Conservation (phyloP, 2,113 vertebrate genomes). For the Aythya baeri region DNA sequence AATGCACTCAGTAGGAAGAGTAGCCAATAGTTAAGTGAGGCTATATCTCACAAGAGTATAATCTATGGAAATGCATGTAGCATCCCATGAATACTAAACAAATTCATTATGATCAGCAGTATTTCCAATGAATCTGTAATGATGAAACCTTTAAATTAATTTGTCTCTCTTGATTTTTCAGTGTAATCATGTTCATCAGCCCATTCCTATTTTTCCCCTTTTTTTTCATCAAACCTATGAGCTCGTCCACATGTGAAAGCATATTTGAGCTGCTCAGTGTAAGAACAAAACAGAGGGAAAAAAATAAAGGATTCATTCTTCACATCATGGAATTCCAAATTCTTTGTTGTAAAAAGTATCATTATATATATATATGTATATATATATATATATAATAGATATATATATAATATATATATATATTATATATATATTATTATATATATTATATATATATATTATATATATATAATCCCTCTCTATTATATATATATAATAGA, state of each 20-base stretch:
- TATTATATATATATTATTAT: too few species aligned
- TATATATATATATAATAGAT: too few species aligned
- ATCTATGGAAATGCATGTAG: conserved; percentile 28
- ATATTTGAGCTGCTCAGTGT: not conserved
- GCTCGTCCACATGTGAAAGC: not conserved
- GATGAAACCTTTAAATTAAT: conserved; percentile 29
- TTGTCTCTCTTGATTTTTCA: conserved; percentile 15
- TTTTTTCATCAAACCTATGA: not conserved
- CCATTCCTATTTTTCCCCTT: not conserved
- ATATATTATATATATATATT: too few species aligned
- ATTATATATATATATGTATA: too few species aligned
- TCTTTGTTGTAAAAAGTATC: not conserved
- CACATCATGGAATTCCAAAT: not conserved
- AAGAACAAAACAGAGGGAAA: not conserved
- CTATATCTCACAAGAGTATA: conserved; percentile 12
- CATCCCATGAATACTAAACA: conserved; percentile 20
- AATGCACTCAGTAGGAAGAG: not conserved
- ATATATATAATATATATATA: too few species aligned
- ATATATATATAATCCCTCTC: too few species aligned
- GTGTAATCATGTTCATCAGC: not conserved
- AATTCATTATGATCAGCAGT: conserved; percentile 7
- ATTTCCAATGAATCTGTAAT: conserved; percentile 15
- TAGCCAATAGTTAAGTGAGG: conserved; percentile 18
- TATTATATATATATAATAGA: not conserved
- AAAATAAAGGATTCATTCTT: not conserved